These are phyloP conservation scores for Apolygus lucorum DNA, from an alignment of 1,140 invertebrate species.

Conservation along the genomic window DNA sequence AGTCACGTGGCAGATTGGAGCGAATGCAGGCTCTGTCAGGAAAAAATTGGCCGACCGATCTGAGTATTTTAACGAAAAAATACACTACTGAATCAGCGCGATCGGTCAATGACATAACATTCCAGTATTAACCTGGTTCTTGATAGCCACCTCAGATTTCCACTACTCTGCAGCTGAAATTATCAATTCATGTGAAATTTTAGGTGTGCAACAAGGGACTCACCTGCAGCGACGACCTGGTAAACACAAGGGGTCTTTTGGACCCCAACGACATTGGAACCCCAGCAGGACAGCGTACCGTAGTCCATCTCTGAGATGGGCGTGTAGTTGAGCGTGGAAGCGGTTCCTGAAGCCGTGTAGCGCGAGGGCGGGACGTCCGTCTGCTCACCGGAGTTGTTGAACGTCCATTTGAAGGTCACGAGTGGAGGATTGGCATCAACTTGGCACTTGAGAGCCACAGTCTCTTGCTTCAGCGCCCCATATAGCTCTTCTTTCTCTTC, in stretches of 20 bases:
- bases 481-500: constrained; percentile 61
- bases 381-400: constrained; percentile 77
- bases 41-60: too few species aligned
- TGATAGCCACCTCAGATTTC: too few species aligned
- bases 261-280: constrained; percentile 66
- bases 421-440: constrained; percentile 76
- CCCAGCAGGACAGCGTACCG: constrained; percentile 77
- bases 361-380: constrained; percentile 59
- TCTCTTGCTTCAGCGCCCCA: constrained; percentile 76
- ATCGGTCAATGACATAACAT: too few species aligned
- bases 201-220: constrained; percentile 27
- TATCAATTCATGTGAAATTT: too few species aligned
- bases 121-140: too few species aligned
- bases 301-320: constrained; percentile 79
- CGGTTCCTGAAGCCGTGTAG: constrained; percentile 52
- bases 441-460: constrained; percentile 67
- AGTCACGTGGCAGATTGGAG: too few species aligned
- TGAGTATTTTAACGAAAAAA: too few species aligned
- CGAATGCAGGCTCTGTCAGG: too few species aligned
- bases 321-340: constrained; percentile 73
- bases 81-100: too few species aligned
- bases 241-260: constrained; percentile 78
- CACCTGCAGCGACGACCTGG: constrained; percentile 70
- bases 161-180: too few species aligned
- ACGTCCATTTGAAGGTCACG: constrained; percentile 76